These are phyloP conservation scores for Bovichtus variegatus DNA, from an alignment of 2,797 vertebrate genomes.

Conservation along the genomic window DNA sequence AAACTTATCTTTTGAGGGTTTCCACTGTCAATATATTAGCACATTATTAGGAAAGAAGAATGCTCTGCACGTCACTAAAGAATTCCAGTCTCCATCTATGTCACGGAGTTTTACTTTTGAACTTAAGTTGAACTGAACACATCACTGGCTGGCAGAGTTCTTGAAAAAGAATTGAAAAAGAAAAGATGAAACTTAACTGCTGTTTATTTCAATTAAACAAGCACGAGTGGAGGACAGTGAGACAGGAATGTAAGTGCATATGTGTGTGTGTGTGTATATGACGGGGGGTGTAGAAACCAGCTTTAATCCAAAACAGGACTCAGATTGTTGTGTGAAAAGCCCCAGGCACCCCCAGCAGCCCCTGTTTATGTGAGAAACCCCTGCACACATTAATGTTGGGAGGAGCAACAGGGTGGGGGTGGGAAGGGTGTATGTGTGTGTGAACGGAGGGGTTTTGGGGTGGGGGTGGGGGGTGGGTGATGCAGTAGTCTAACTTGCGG, in stretches of 20 bases:
- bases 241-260: slow-evolving; percentile 25
- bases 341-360: slow-evolving; percentile 68
- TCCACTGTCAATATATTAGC: neutral
- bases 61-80: neutral
- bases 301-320: slow-evolving; percentile 73
- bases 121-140: slow-evolving; percentile 9
- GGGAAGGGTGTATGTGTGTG: slow-evolving; percentile 1
- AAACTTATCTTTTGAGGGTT: neutral
- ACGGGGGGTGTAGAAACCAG: slow-evolving; percentile 33
- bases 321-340: slow-evolving; percentile 71
- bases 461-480: neutral
- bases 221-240: slow-evolving; percentile 16
- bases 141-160: neutral
- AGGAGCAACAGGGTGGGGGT: slow-evolving; percentile 28
- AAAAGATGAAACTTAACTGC: slow-evolving; percentile 26
- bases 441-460: neutral
- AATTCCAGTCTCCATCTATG: neutral
- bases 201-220: slow-evolving; percentile 45
- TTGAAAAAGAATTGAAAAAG: slow-evolving; percentile 3
- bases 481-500: slow-evolving; percentile 42
- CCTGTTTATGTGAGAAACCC: slow-evolving; percentile 72
- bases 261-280: slow-evolving; percentile 5
- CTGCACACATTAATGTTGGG: slow-evolving; percentile 55
- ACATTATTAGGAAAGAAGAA: neutral
- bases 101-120: slow-evolving; percentile 7